Percentiles rank a stretch among this genome's conserved stretches.
These are phyloP conservation scores for Lomographa bimaculata DNA, from an alignment of 2,888 invertebrate genomes.

Conservation along the genomic window DNA sequence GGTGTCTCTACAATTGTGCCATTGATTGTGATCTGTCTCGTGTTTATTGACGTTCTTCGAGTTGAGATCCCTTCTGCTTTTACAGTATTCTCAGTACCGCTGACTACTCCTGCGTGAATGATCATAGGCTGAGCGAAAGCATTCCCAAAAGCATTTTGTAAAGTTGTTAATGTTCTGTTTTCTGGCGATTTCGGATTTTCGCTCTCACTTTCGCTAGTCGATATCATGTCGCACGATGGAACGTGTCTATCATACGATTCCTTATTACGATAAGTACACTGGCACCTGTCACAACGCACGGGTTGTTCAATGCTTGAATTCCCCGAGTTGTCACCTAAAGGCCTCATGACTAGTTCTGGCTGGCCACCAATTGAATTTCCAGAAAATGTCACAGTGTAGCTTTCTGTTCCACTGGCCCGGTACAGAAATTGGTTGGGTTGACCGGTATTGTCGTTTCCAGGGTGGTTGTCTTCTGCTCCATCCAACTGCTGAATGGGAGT, in stretches of 20 bases:
- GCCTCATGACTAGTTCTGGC: slow-evolving; percentile 73
- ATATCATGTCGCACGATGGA: slow-evolving; percentile 89
- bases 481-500: slow-evolving; percentile 86
- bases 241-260: slow-evolving; percentile 92
- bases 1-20: slow-evolving; percentile 81
- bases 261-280: slow-evolving; percentile 92
- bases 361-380: slow-evolving; percentile 78
- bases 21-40: slow-evolving; percentile 79
- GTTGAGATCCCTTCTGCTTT: slow-evolving; percentile 79
- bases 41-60: slow-evolving; percentile 77
- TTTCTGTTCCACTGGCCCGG: slow-evolving; percentile 75
- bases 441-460: slow-evolving; percentile 60
- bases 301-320: slow-evolving; percentile 85
- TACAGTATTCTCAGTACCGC: slow-evolving; percentile 68
- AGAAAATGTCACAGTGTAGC: slow-evolving; percentile 78
- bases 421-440: slow-evolving; percentile 73
- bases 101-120: slow-evolving; percentile 76
- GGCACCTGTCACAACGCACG: slow-evolving; percentile 94
- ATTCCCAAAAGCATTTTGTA: slow-evolving; percentile 79
- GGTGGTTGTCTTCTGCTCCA: slow-evolving; percentile 86
- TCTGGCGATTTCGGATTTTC: slow-evolving; percentile 85
- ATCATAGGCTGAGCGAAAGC: slow-evolving; percentile 80
- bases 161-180: slow-evolving; percentile 74
- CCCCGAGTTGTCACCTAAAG: slow-evolving; percentile 64
- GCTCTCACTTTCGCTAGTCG: slow-evolving; percentile 92